phyloP scores from a whole-genome alignment of 64 coral and sea anemone species.

The Stylophora pistillata region DNA sequence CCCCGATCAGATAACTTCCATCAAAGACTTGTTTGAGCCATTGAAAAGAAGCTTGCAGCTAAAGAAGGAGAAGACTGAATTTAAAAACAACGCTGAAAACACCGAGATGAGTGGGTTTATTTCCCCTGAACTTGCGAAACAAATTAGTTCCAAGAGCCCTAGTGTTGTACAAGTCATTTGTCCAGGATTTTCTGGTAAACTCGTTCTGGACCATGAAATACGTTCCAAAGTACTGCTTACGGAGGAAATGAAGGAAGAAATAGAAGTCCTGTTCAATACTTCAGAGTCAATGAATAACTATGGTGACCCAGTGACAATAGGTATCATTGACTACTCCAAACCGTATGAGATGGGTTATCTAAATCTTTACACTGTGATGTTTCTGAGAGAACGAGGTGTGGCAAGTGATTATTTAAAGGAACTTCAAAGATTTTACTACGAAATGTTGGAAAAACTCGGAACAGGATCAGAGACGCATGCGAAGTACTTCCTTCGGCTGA shows the following conservation, averaged over 20 bases:
- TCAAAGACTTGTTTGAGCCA: slow-evolving; percentile 49
- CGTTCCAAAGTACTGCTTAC: neutral
- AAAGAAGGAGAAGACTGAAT: slow-evolving; percentile 20
- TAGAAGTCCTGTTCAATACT: neutral
- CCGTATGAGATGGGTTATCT: slow-evolving; percentile 75
- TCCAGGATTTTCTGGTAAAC: slow-evolving; percentile 56
- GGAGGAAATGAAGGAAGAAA: neutral
- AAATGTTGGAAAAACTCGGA: slow-evolving; percentile 38
- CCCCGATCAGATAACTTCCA: slow-evolving; percentile 11
- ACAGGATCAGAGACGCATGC: slow-evolving; percentile 23
- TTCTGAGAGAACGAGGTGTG: slow-evolving; percentile 77
- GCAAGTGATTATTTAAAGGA: slow-evolving; percentile 63
- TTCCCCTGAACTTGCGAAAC: slow-evolving; percentile 46
- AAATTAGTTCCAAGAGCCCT: slow-evolving; percentile 41
- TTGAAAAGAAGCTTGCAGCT: slow-evolving; percentile 54
- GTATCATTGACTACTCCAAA: slow-evolving; percentile 66
- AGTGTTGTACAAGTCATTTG: slow-evolving; percentile 63
- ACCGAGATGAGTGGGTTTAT: slow-evolving; percentile 67
- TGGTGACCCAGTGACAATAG: slow-evolving; percentile 49
- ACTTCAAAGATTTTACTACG: slow-evolving; percentile 65
- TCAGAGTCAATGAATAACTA: neutral
- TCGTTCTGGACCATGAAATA: slow-evolving; percentile 33
- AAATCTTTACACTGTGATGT: slow-evolving; percentile 68
- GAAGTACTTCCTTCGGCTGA: slow-evolving; percentile 42
- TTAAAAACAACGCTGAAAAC: slow-evolving; percentile 23